Percentiles rank a stretch among this genome's conserved stretches.
Conservation (phyloP, 2,888 invertebrate species). For the Eupithecia vulgata region DNA sequence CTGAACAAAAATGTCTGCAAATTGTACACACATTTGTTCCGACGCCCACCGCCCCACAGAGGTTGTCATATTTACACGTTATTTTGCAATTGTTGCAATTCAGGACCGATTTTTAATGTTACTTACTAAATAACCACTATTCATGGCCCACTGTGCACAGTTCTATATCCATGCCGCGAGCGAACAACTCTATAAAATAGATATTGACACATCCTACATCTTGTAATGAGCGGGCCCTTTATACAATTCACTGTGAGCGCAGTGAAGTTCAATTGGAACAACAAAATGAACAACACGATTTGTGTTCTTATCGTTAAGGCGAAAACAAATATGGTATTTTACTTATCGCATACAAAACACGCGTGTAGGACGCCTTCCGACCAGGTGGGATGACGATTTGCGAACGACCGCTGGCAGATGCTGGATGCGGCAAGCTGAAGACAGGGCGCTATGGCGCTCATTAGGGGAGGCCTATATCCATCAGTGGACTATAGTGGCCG, state of each 20-base stretch:
- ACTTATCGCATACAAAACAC: not conserved
- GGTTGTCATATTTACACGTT: too few species aligned
- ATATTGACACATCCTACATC: slow-evolving; percentile 33
- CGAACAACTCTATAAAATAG: slow-evolving; percentile 13
- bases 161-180: not conserved
- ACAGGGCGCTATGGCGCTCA: too few species aligned
- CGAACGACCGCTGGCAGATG: too few species aligned
- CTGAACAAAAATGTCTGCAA: too few species aligned
- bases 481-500: too few species aligned
- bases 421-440: too few species aligned
- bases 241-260: slow-evolving; percentile 36
- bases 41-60: too few species aligned
- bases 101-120: not conserved
- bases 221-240: slow-evolving; percentile 34
- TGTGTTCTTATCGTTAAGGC: not conserved
- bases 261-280: slow-evolving; percentile 26
- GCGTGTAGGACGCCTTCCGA: too few species aligned
- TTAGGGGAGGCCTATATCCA: too few species aligned
- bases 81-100: not conserved
- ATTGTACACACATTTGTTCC: too few species aligned
- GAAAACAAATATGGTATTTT: not conserved
- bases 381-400: too few species aligned
- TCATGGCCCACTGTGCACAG: not conserved
- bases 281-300: slow-evolving; percentile 17
- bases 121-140: not conserved